Evolutionary conservation across 2,113 vertebrate genomes (phyloP), one percentile per base, ranked within the genome.

Genomic region (Podocnemis expansa): DNA sequence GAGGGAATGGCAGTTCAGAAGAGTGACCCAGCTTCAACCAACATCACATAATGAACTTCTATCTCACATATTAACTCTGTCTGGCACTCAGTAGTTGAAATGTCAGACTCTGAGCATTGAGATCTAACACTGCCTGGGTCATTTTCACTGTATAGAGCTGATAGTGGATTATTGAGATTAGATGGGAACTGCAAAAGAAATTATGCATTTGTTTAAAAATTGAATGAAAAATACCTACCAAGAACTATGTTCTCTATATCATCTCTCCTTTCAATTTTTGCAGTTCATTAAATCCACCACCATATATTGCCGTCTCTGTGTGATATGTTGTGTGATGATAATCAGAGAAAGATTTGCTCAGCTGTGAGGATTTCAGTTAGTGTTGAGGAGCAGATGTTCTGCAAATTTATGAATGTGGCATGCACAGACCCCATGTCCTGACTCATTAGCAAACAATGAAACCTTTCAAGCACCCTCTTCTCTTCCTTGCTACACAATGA

Each of bases 371-470:
- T 60, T 93, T 91, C 82, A 91, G 88, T 70, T 52, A 90, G 84
- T 21, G 55, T 56, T 89, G 88, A 84, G 51, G 34, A 92, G 70
- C 70, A 92, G 89, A 91, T 47, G 24, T 73, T 80, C 85, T 63
- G 73, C 84, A 91, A 82, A 87, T 86, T 11, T 84, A 84, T 70
- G 86, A 93, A 41, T 14, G 34, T 60, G 14, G 51, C 49, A 78
- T 24, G 19, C 80, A 78, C 51, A 87, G 2, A 92, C 70, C 47
- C 17, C 80, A 54, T 49, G 78, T 85, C 92, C 56, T 89, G 83
- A 81, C 85, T 85, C 56, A 89, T 47, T 84, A 80, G 85, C 80
- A 92, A 89, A 52, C 56, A 80, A 87, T 93, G 43, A 92, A 70
- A 93, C 31, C 87, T 94, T 87, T 87, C 63, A 78, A 63, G 41